Evolutionary conservation across 1,140 invertebrate species (phyloP), one percentile per base, ranked within the genome.

Genomic region (Vanessa tameamea): DNA sequence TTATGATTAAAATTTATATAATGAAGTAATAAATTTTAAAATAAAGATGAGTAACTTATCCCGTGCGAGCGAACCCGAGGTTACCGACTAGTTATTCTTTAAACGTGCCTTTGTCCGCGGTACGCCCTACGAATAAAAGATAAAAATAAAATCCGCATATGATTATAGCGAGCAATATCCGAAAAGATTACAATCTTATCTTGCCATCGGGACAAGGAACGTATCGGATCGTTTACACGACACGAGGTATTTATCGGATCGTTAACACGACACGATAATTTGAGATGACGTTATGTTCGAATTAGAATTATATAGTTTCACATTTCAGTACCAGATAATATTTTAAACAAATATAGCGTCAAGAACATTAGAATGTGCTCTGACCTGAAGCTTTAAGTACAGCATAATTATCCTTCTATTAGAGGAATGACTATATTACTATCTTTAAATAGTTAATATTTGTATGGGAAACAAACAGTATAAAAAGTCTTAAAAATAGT

Each of bases 131-230:
- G 64, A 78, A 82, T 31, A 61, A 77, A 81, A 81, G 84, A 86
- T 82, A 83, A 71, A 81, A 84, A 82, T 78, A 81, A 87, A 61
- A 83, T 57, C 75, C 85, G 90, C 90, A 92, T 92, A 92, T 90
- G 89, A 92, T 92, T 92, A 92, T 89, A 76, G 82, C 87, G 90
- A 89, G 90, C 90, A 90, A 92, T 92, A 92, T 92, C 89, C 89
- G 87, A 88, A 89, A 89, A 87, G 90, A 92, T 92, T 85, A 81
- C 88, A 78, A 92, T 92, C 90, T 92, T 92, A 92, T 92, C 90
- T 82, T 66, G 61, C 73, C 77, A 91, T 91, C 90, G 74, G 64
- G 82, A 92, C 88, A 88, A 82, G 86, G 75, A 80, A 72, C 80
- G 77, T 84, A 80, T 81, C 65, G 79, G 31, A 82, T 72, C 77